A percentile compares a stretch with the other conserved stretches of the same genome.
These are phyloP conservation scores for Thelaira solivaga DNA, from an alignment of 2,888 invertebrate species.

Conservation along the genomic window DNA sequence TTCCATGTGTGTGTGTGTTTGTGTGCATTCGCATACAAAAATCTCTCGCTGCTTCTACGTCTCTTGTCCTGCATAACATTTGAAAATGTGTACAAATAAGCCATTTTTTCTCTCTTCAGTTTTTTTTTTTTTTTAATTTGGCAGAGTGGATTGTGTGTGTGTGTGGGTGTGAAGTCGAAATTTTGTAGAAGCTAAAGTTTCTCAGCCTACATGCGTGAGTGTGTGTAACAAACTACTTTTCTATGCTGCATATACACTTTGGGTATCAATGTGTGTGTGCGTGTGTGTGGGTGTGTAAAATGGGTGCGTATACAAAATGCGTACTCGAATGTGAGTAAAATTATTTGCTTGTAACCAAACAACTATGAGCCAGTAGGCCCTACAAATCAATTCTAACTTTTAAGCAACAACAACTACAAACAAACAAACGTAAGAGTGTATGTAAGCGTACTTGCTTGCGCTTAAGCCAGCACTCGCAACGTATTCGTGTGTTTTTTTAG, in stretches of 20 bases:
- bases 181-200: constrained; percentile 33
- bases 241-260: neutral
- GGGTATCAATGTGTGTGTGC: neutral
- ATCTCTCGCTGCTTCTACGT: neutral
- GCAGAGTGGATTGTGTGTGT: neutral
- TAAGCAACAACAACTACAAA: neutral
- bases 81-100: constrained; percentile 30
- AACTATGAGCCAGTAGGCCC: constrained; percentile 25
- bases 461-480: constrained; percentile 21
- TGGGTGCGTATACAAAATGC: constrained; percentile 72
- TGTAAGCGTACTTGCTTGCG: neutral
- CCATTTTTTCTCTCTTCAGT: constrained; percentile 6
- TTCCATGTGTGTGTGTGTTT: constrained; percentile 6
- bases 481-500: constrained; percentile 31
- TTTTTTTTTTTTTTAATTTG: no score
- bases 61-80: neutral
- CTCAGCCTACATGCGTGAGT: constrained; percentile 29
- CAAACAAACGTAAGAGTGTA: no score
- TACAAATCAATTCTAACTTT: constrained; percentile 53
- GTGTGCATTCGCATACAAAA: neutral
- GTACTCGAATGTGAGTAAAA: constrained; percentile 49
- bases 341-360: constrained; percentile 67
- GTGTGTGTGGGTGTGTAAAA: constrained; percentile 51
- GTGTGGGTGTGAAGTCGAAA: constrained; percentile 14
- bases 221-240: constrained; percentile 10